A percentile compares a stretch with the other conserved stretches of the same genome.
phyloP scores from a whole-genome alignment of 2,113 vertebrate species.

The Psettodes erumei region DNA sequence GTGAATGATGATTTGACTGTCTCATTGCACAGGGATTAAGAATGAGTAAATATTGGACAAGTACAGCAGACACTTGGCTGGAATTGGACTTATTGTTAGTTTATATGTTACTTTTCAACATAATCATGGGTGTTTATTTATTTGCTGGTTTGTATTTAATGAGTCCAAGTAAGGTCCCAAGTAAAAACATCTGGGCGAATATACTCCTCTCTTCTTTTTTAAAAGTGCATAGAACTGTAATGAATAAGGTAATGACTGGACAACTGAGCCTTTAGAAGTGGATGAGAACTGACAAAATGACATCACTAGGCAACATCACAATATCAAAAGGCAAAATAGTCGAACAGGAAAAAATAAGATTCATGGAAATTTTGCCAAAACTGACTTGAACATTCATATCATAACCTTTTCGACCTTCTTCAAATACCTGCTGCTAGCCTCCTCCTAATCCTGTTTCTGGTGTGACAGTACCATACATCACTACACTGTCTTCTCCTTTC shows the following conservation, averaged over 20 bases:
- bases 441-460: not conserved
- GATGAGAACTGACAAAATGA: not conserved
- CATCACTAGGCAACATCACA: too few relatives aligned
- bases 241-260: not conserved
- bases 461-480: not conserved
- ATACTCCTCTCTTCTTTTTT: not conserved
- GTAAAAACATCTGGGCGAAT: too few relatives aligned
- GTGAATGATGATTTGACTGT: not conserved
- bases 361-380: constrained; percentile 8
- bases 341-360: constrained; percentile 10
- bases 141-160: too few relatives aligned
- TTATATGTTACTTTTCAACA: not conserved
- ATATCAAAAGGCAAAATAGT: not conserved
- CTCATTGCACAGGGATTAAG: not conserved
- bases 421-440: not conserved
- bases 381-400: not conserved
- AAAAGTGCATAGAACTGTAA: not conserved
- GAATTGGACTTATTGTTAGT: too few relatives aligned
- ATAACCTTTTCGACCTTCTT: not conserved
- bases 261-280: not conserved
- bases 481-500: not conserved
- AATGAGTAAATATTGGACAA: too few relatives aligned
- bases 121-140: not conserved
- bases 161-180: too few relatives aligned
- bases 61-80: not conserved